Evolutionary conservation across 2,888 invertebrate genomes (phyloP), one percentile per base, ranked within the genome.

Genomic region (Hirtodrosophila duncani): DNA sequence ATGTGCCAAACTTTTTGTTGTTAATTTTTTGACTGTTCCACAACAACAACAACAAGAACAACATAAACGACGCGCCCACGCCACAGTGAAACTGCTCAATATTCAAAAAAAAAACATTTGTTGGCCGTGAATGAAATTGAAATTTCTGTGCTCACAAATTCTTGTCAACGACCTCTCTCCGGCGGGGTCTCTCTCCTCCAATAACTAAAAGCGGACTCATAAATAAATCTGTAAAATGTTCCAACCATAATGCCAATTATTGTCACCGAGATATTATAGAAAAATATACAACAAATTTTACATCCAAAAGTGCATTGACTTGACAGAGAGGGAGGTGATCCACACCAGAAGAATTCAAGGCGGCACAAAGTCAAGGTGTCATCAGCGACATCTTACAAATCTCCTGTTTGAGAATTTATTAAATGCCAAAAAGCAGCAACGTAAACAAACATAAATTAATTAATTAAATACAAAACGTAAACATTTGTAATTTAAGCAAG

Each of bases 1-100:
- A 52, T 71, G 68, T 36, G 61, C 20, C 42, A 50, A 46, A 58
- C 49, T 59, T 61, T 74, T 70, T n/a, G n/a, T 74, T 72, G 56
- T 48, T 44, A 34, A 36, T 16, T 11, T 6, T 29, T 43, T 34
- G 24, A 31, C 43, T 48, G n/a, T n/a, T 17, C 37, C 37, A 61
- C 55, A 65, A 46, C 42, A 48, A 41, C 27, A 45, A 13, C 16
- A 39, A 13, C 18, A 43, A 27, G 26, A 44, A 27, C 20, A 43
- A n/a, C n/a, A n/a, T n/a, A n/a, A n/a, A n/a, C n/a, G n/a, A n/a
- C n/a, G n/a, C n/a, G n/a, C n/a, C n/a, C n/a, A n/a, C n/a, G n/a
- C n/a, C n/a, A n/a, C n/a, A n/a, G n/a, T n/a, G n/a, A n/a, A n/a
- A n/a, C n/a, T n/a, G n/a, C n/a, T n/a, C n/a, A 39, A 39, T 10